Evolutionary conservation across 2,113 vertebrate species (phyloP), one percentile per base, ranked within the genome.

Genomic region (Hippocampus abdominalis): DNA sequence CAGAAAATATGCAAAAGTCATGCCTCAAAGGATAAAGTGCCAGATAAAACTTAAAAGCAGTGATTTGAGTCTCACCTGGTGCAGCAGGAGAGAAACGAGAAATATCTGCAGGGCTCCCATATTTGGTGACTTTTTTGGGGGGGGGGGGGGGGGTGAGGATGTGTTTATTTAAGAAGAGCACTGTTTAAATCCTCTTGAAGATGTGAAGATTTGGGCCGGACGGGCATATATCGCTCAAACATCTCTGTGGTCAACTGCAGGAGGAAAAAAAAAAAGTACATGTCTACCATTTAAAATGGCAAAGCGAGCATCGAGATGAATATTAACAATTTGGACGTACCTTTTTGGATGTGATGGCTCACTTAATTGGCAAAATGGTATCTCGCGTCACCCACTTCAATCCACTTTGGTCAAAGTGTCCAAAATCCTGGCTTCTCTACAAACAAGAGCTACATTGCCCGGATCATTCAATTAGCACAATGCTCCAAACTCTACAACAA

Each of bases 61-160:
- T 4, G 32, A 32, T 68, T 65, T 18, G 32, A 56, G 29, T n/a
- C 95, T 96, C 92, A 98, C 96, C 92, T 95, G 93, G 83, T 94
- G 93, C 75, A 97, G 93, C 78, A 94, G 86, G 74, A 93, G 89
- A n/a, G 96, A 89, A 72, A 94, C 80, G 83, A 94, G 87, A 66
- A 96, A 61, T 70, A 94, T 91, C 85, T 91, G 90, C 81, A 95
- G 91, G 72, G 84, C 90, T 89, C 91, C 93, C 94, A 94, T 98
- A 91, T 91, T 94, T 88, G 84, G 73, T 85, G 73, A 87, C 86
- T 88, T 91, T 83, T 92, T 88, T 3, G 23, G 51, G 8, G 11
- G 27, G 27, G 10, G 83, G 20, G 61, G 36, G 23, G 51, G 8
- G 11, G 27, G 27, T 20, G 83, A n/a, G 61, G 36, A 23, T 23